phyloP scores from a whole-genome alignment of 1,140 invertebrate species.

The Acromyrmex heyeri region DNA sequence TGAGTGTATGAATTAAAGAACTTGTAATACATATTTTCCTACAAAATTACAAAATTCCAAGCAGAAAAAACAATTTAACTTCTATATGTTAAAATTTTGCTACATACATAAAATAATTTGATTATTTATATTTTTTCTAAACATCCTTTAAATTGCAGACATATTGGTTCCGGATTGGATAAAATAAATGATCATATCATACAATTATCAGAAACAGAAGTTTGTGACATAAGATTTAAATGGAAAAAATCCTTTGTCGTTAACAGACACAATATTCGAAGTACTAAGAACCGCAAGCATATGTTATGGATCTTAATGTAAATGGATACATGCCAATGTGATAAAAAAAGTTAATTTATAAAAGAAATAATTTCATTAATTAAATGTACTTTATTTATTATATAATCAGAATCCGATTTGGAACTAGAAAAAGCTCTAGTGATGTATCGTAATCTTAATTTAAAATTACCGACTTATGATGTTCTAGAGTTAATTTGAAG shows the following conservation, averaged over 20 bases:
- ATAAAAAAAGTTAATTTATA: neutral
- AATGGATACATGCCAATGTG: neutral
- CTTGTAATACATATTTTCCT: no score
- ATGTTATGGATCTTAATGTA: slow-evolving; percentile 4
- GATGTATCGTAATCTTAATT: neutral
- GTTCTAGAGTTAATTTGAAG: neutral
- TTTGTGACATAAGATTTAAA: neutral
- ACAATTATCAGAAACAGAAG: slow-evolving; percentile 10
- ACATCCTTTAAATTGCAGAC: slow-evolving; percentile 3
- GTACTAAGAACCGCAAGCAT: neutral
- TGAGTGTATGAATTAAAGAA: no score
- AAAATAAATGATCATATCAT: neutral
- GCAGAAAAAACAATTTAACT: neutral
- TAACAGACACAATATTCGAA: neutral
- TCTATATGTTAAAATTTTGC: neutral
- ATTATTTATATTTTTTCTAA: neutral
- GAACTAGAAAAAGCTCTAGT: no score
- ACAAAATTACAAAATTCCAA: no score
- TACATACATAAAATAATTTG: neutral
- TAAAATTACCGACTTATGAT: neutral
- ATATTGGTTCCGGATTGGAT: slow-evolving; percentile 8
- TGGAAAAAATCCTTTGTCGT: neutral
- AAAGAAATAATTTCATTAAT: neutral
- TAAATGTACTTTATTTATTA: neutral
- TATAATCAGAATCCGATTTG: no score